Evolutionary conservation across 1,140 invertebrate species (phyloP), one percentile per base, ranked within the genome.

Genomic region (Aphidius ervi): DNA sequence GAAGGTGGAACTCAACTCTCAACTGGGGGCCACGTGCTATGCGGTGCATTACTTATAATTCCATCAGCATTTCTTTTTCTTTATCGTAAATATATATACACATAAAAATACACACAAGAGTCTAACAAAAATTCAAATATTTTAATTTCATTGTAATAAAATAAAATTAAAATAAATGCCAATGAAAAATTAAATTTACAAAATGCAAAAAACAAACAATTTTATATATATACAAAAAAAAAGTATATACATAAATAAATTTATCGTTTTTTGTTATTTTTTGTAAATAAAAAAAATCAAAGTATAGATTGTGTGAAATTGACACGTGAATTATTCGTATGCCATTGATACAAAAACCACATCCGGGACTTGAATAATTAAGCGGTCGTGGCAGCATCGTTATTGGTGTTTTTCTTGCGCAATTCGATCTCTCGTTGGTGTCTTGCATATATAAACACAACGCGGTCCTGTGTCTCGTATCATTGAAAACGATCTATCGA

Each of bases 1-100:
- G 71, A 69, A 74, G 68, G 71, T 71, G 68, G 70, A 71, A 67
- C 69, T 48, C 58, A 66, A 72, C 68, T 69, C 37, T 40, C 49
- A 9, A 54, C 52, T 41, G 52, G 67, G 69, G 71, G 75, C 75
- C 75, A 77, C 74, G 74, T 76, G 72, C 77, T 31, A 31, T 77
- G 70, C 73, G 75, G 66, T 72, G 73, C 76, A 78, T 78, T 74
- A 71, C 67, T 73, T 73, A 74, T 70, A 75, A 74, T 73, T 70
- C 70, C 68, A 74, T 73, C 70, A 70, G 67, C 62, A 57, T 68
- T 65, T 70, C 61, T 67, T 61, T 59, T 65, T 63, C 58, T 62
- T 50, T 63, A 59, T 52, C 62, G 52, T 58, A 48, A 45, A 54
- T 46, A 41, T 56, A 49, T 46, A 37, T 47, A 23, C 45, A 54